Conservation (phyloP, 1,140 invertebrate species). For the Philotrypesis tridentata region DNA sequence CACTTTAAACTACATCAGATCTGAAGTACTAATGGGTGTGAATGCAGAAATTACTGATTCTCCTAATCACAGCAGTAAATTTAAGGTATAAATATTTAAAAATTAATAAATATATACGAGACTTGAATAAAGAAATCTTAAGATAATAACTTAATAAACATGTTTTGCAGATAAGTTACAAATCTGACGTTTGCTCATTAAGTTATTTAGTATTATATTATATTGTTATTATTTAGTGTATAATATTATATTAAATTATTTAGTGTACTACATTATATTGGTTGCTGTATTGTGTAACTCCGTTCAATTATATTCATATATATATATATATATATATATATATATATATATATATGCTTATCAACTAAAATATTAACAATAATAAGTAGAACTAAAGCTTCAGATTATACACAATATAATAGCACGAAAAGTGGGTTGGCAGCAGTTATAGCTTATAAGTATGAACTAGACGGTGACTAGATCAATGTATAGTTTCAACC, state of each 20-base stretch:
- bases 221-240: too few relatives aligned
- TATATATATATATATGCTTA: too few relatives aligned
- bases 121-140: not conserved
- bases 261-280: slow-evolving; percentile 98
- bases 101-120: slow-evolving; percentile 25
- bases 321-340: too few relatives aligned
- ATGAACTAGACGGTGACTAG: too few relatives aligned
- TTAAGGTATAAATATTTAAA: slow-evolving; percentile 59
- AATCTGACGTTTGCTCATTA: slow-evolving; percentile 97
- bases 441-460: too few relatives aligned
- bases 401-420: too few relatives aligned
- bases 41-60: slow-evolving; percentile 67
- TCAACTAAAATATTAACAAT: too few relatives aligned
- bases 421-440: too few relatives aligned
- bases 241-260: too few relatives aligned
- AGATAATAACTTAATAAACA: slow-evolving; percentile 5
- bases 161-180: slow-evolving; percentile 85
- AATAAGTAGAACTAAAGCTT: too few relatives aligned
- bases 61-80: slow-evolving; percentile 67
- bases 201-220: too few relatives aligned
- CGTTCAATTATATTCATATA: slow-evolving; percentile 92
- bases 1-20: slow-evolving; percentile 97
- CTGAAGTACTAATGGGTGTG: slow-evolving; percentile 86
- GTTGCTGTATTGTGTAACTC: slow-evolving; percentile 91
- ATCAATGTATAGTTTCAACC: too few relatives aligned